These are phyloP conservation scores for Drosophila imparisetae DNA, from an alignment of 2,888 invertebrate species.

Conservation along the genomic window DNA sequence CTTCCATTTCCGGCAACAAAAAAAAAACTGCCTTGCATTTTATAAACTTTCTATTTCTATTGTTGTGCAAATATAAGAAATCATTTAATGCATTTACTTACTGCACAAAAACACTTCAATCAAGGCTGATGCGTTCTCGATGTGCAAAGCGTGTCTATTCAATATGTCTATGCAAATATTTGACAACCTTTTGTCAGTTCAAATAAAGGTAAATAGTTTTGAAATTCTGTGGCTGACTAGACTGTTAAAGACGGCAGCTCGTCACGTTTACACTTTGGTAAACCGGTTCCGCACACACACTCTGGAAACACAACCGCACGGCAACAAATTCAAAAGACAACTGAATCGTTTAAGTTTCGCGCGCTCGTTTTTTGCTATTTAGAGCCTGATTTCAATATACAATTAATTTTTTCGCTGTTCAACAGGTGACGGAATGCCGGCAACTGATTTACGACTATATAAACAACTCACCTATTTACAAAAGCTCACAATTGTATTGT, in stretches of 20 bases:
- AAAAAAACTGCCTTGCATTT: slow-evolving; percentile 53
- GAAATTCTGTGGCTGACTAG: slow-evolving; percentile 12
- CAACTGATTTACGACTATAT: slow-evolving; percentile 10
- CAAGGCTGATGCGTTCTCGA: slow-evolving; percentile 39
- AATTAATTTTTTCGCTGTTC: slow-evolving; percentile 27
- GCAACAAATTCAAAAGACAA: slow-evolving; percentile 70
- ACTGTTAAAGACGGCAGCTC: slow-evolving; percentile 13
- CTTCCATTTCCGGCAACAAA: slow-evolving; percentile 75
- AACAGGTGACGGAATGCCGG: slow-evolving; percentile 49
- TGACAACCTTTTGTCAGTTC: slow-evolving; percentile 51
- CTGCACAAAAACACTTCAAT: slow-evolving; percentile 10
- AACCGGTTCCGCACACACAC: slow-evolving; percentile 57
- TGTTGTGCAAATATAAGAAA: slow-evolving; percentile 34
- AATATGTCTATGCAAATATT: slow-evolving; percentile 58
- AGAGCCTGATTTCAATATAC: slow-evolving; percentile 57
- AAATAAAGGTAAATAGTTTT: slow-evolving; percentile 50
- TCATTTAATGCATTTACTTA: slow-evolving; percentile 31
- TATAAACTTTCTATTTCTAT: slow-evolving; percentile 70
- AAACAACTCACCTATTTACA: slow-evolving; percentile 1
- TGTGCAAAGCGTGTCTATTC: no score
- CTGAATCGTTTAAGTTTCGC: slow-evolving; percentile 56
- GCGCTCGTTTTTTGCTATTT: slow-evolving; percentile 35
- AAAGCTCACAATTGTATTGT: background rate
- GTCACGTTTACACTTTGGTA: slow-evolving; percentile 51
- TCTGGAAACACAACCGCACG: slow-evolving; percentile 62